Evolutionary conservation across 35 echinoderm and acorn worm genomes (phyloP).

Genomic region (Strongylocentrotus purpuratus): DNA sequence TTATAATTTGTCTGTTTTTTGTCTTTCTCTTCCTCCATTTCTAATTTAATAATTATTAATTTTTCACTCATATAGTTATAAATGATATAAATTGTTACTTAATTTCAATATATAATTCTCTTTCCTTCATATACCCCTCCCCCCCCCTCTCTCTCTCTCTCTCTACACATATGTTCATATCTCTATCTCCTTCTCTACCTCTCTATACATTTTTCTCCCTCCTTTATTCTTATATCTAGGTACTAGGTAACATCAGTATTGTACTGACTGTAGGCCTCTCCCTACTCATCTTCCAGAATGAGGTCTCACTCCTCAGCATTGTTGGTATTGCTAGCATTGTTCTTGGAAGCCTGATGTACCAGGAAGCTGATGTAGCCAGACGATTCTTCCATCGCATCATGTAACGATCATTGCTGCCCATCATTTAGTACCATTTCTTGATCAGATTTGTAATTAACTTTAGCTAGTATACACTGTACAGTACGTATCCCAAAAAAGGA

Average conservation of each 20-base stretch:
- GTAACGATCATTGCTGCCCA: background rate
- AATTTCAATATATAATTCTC: too few species aligned
- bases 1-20: too few species aligned
- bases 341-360: constrained; percentile 83
- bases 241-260: constrained; percentile 87
- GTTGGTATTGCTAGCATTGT: constrained; percentile 69
- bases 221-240: constrained; percentile 7
- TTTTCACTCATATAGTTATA: too few species aligned
- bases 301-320: constrained; percentile 72
- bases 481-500: too few species aligned
- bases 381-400: constrained; percentile 44
- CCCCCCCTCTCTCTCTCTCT: too few species aligned
- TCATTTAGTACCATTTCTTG: background rate
- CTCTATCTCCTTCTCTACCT: background rate
- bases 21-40: too few species aligned
- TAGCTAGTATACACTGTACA: too few species aligned
- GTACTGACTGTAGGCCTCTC: constrained; percentile 78
- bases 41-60: too few species aligned
- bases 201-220: background rate
- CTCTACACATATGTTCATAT: too few species aligned
- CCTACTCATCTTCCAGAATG: constrained; percentile 86
- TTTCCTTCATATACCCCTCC: too few species aligned
- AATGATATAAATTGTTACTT: too few species aligned
- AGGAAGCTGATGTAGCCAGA: constrained; percentile 57
- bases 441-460: background rate